A percentile compares a stretch with the other conserved stretches of the same genome.
These are phyloP conservation scores for Polypedilum pembai DNA, from an alignment of 1,140 invertebrate species.

Conservation along the genomic window DNA sequence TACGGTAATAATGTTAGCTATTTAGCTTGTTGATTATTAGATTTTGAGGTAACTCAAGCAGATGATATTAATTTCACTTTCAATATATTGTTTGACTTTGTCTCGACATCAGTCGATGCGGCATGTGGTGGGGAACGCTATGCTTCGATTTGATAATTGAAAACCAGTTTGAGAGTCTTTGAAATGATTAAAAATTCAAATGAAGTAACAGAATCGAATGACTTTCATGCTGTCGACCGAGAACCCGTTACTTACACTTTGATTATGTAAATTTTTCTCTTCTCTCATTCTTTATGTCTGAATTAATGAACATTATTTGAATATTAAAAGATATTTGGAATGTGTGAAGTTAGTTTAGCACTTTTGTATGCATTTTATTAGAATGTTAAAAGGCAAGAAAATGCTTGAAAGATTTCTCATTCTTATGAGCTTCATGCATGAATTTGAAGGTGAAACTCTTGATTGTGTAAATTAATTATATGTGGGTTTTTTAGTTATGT, in stretches of 20 bases:
- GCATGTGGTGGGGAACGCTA: no score
- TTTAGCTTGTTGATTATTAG: constrained; percentile 13
- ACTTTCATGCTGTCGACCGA: constrained; percentile 2
- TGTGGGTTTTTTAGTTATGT: no score
- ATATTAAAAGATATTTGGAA: not conserved
- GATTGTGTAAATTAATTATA: no score
- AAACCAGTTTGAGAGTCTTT: not conserved
- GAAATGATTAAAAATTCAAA: constrained; percentile 7
- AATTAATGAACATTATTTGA: not conserved
- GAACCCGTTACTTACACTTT: not conserved
- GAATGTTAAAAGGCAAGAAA: no score
- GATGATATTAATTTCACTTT: constrained; percentile 7
- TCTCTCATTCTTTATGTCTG: not conserved
- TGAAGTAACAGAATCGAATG: not conserved
- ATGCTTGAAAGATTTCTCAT: no score
- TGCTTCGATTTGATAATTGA: no score
- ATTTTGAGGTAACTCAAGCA: not conserved
- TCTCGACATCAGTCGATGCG: no score
- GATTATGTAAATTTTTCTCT: constrained; percentile 18
- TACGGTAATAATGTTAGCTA: not conserved
- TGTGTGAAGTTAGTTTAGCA: constrained; percentile 1
- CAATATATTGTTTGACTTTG: not conserved
- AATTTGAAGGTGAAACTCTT: no score
- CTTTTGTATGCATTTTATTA: no score
- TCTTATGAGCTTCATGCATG: no score